Evolutionary conservation across 2,113 vertebrate genomes (phyloP).

Genomic region (Malurus cyaneus): DNA sequence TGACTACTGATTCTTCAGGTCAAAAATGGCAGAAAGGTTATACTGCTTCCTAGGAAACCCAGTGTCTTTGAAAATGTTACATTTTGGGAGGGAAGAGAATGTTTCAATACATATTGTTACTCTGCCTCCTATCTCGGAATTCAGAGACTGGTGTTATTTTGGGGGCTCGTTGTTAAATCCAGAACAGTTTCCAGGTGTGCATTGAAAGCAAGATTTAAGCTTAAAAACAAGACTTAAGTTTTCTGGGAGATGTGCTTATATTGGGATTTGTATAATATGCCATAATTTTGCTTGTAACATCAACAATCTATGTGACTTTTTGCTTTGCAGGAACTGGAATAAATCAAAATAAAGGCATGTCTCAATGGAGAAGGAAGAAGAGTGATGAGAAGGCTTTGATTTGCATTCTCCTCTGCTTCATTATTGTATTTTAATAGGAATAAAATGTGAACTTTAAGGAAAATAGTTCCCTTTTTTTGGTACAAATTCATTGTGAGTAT

Average conservation of each 20-base stretch:
- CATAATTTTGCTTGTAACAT: not conserved
- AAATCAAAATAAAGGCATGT: not conserved
- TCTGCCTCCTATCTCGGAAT: not conserved
- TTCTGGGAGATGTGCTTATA: not conserved
- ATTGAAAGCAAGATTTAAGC: not conserved
- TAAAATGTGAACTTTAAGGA: not conserved
- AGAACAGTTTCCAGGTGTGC: not conserved
- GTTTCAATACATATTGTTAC: not conserved
- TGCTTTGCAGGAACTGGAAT: not conserved
- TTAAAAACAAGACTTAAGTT: not conserved
- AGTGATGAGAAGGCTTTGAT: not conserved
- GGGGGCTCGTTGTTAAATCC: not conserved
- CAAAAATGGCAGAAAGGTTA: not conserved
- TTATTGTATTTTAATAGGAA: not conserved
- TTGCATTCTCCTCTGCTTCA: not conserved
- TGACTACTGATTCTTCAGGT: not conserved
- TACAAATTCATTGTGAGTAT: not conserved
- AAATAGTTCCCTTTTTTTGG: not conserved
- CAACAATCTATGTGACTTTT: not conserved
- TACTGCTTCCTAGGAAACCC: not conserved
- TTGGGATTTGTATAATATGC: not conserved
- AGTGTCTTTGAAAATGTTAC: not conserved
- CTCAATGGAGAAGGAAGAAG: not conserved
- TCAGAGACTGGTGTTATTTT: not conserved
- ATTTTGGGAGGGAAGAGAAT: not conserved